These are phyloP conservation scores for Cosmopolites sordidus DNA, from an alignment of 2,888 invertebrate genomes.

Conservation along the genomic window DNA sequence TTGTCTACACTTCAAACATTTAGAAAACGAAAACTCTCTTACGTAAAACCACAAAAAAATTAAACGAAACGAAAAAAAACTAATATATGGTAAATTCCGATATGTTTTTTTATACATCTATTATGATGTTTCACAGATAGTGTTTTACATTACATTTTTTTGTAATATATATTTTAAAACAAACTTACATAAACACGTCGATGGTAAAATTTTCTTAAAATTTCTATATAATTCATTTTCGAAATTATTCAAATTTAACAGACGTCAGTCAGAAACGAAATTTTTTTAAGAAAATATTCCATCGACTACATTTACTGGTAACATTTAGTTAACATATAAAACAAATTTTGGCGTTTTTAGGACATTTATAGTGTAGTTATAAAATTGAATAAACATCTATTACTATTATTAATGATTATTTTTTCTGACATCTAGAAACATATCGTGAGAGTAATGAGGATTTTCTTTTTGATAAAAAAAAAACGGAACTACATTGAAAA, in stretches of 20 bases:
- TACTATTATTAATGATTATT: background rate
- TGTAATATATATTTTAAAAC: background rate
- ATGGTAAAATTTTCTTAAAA: too few relatives aligned
- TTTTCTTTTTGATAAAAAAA: background rate
- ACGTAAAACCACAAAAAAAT: too few relatives aligned
- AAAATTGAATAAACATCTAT: background rate
- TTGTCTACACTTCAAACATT: conserved; percentile 45
- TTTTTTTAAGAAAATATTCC: too few relatives aligned
- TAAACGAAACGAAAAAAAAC: background rate
- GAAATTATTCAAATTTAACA: too few relatives aligned
- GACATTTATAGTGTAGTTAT: background rate
- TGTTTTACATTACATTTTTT: conserved; percentile 6
- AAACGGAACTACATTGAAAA: conserved; percentile 4
- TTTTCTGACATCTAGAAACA: background rate
- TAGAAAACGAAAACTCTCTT: conserved; percentile 30
- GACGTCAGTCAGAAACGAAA: too few relatives aligned
- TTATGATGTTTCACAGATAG: conserved; percentile 36
- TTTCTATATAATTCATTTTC: too few relatives aligned
- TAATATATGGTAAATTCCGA: conserved; percentile 34
- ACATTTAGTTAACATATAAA: too few relatives aligned
- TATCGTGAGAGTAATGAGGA: background rate
- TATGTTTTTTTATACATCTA: conserved; percentile 39
- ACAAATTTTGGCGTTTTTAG: background rate
- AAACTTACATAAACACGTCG: too few relatives aligned
- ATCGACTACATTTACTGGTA: too few relatives aligned